Evolutionary conservation across 2,113 vertebrate genomes (phyloP).

Genomic region (Calonectris borealis): DNA sequence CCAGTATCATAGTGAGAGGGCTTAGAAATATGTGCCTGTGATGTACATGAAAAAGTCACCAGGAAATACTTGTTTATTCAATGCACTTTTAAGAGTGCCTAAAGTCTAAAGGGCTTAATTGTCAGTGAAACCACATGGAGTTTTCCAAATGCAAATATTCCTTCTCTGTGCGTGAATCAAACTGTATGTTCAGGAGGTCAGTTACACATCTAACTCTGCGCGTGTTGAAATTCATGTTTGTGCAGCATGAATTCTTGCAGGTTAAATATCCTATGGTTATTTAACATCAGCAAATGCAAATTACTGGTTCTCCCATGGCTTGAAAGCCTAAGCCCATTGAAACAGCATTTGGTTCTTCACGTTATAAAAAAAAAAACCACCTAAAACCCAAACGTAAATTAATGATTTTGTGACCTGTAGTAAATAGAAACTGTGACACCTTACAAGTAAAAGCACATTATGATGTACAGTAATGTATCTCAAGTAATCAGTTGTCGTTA

Average conservation of each 20-base stretch:
- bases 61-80: neutral
- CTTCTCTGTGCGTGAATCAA: neutral
- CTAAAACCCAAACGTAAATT: neutral
- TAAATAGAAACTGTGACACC: neutral
- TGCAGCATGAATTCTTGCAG: neutral
- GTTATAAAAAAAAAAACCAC: neutral
- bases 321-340: neutral
- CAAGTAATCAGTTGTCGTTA: neutral
- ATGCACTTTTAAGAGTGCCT: neutral
- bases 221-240: neutral
- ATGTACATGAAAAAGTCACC: neutral
- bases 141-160: neutral
- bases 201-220: neutral
- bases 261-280: neutral
- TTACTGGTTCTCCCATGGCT: neutral
- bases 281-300: neutral
- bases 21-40: conserved; percentile 35
- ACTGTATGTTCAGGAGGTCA: neutral
- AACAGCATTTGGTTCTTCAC: neutral
- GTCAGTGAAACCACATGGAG: neutral
- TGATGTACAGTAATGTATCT: neutral
- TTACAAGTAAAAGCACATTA: neutral
- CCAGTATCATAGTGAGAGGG: conserved; percentile 24
- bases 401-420: neutral
- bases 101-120: neutral